Conservation (phyloP, 1,140 invertebrate species). For the Panagrolaimus sp. region DNA sequence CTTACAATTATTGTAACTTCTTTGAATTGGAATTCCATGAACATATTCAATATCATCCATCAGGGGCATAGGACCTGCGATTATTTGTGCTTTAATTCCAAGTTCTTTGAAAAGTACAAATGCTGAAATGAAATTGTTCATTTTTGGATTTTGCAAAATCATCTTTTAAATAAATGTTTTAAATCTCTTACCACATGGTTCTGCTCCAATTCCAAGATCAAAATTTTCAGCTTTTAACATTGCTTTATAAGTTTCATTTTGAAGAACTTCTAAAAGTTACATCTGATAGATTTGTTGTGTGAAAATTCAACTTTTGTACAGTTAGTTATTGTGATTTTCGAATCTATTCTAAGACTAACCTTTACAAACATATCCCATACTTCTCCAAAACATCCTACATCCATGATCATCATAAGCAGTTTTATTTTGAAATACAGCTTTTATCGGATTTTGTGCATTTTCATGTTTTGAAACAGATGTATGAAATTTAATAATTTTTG, state of each 20-base stretch:
- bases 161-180: too few relatives aligned
- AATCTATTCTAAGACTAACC: background rate
- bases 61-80: background rate
- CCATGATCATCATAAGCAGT: background rate
- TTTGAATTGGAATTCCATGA: background rate
- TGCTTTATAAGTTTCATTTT: background rate
- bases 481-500: background rate
- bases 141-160: too few relatives aligned
- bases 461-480: background rate
- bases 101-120: background rate
- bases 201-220: background rate
- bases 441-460: background rate
- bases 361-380: background rate
- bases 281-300: too few relatives aligned
- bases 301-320: too few relatives aligned
- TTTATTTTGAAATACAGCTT: background rate
- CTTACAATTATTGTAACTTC: conserved; percentile 8
- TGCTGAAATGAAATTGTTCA: too few relatives aligned
- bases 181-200: background rate
- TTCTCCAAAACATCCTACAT: background rate
- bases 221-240: background rate
- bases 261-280: background rate
- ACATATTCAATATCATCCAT: background rate
- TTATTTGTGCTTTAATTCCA: background rate
- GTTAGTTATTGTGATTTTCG: too few relatives aligned